Evolutionary conservation across 1,140 invertebrate species (phyloP).

Genomic region (Sycobia sp.): DNA sequence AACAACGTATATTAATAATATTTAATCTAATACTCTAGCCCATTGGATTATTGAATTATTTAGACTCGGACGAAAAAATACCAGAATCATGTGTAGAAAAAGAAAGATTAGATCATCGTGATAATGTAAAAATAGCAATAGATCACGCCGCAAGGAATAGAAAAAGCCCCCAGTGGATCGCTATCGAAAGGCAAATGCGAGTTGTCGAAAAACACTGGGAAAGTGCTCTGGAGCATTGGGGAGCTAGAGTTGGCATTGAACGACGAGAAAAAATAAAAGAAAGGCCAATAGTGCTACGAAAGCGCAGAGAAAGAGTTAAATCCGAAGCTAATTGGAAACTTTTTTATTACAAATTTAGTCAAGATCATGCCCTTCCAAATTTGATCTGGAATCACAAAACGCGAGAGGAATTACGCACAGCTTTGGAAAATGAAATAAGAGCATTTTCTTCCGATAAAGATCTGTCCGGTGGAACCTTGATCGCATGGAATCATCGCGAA

Average conservation of each 20-base stretch:
- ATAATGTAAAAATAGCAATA: slow-evolving; percentile 94
- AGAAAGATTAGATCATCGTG: slow-evolving; percentile 81
- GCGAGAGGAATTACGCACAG: slow-evolving; percentile 90
- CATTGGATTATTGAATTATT: slow-evolving; percentile 84
- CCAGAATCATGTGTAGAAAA: slow-evolving; percentile 75
- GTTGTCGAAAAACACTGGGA: slow-evolving; percentile 82
- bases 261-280: slow-evolving; percentile 69
- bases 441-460: slow-evolving; percentile 90
- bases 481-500: slow-evolving; percentile 98
- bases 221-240: slow-evolving; percentile 87
- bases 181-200: slow-evolving; percentile 73
- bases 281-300: slow-evolving; percentile 86
- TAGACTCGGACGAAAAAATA: slow-evolving; percentile 87
- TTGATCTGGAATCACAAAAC: slow-evolving; percentile 99
- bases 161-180: slow-evolving; percentile 72
- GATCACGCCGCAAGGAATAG: slow-evolving; percentile 74
- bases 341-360: slow-evolving; percentile 95
- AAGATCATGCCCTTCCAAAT: slow-evolving; percentile 94
- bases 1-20: no score
- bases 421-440: slow-evolving; percentile 92
- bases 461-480: slow-evolving; percentile 77
- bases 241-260: slow-evolving; percentile 75
- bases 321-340: slow-evolving; percentile 89
- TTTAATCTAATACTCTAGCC: slow-evolving; percentile 63
- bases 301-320: slow-evolving; percentile 89